Base-by-base conservation (phyloP, 2,113 vertebrate genomes). In the Calcarius ornatus region DNA sequence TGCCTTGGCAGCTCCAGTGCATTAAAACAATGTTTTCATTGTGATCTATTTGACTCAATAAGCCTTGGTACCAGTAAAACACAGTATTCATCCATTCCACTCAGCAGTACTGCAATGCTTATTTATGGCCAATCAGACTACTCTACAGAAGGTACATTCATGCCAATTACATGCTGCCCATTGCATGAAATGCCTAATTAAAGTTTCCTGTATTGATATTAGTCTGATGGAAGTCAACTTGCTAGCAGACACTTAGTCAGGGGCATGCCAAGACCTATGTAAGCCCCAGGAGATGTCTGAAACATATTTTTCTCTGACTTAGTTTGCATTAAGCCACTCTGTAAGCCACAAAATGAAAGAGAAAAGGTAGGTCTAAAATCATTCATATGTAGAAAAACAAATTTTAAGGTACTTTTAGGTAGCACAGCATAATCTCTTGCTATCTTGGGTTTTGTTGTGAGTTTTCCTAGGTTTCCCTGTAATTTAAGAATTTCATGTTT, bases 111-210 rank as follows among this genome's bases (percentile, higher is more conserved):
- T 43, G n/a, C 18, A 73, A 35, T 63, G 15, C 42, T 92, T 86
- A 51, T 37, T 77, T 85, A 50, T 57, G 42, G 45, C 35, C 85
- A 66, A 48, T 53, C 73, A 71, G 17, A 59, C 45, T 90, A 22
- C 57, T 72, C 27, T 5, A 15, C 48, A 85, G 84, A 95, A 86
- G 24, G 54, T 75, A 23, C 40, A 79, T 71, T 87, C 23, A 61
- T 64, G 35, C 35, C 59, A 66, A 42, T 93, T 88, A 56, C 38
- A 66, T 23, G 17, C 42, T 92, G 38, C 30, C 69, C 25, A 38
- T 59, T 88, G 72, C 54, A 68, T 93, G 57, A 86, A 94, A 94
- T 94, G 66, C 28, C 48, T 75, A 90, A 82, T 93, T 91, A 75
- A 94, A 78, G 12, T 91, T 93, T 96, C 22, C 35, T 75, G n/a